These are phyloP conservation scores for Clarias laeviceps DNA, from an alignment of 2,797 vertebrate species.

Conservation along the genomic window DNA sequence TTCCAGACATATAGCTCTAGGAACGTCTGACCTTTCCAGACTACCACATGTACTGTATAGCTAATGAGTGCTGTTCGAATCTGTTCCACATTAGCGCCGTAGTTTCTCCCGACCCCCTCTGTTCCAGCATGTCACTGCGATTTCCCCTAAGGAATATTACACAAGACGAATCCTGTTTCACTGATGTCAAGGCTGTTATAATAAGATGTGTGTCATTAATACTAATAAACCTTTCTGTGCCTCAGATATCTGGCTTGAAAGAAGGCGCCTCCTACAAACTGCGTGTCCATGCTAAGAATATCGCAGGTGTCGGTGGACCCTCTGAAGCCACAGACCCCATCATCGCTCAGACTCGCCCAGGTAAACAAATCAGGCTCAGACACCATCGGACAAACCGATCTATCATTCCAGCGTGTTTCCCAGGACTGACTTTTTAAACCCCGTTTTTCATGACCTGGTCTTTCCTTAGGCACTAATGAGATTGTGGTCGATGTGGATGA, in stretches of 20 bases:
- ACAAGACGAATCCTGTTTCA: not conserved
- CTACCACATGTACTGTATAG: not conserved
- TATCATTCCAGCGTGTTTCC: constrained; percentile 5
- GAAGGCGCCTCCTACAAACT: constrained; percentile 84
- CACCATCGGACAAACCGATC: constrained; percentile 7
- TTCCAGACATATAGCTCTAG: not conserved
- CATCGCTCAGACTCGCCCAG: constrained; percentile 86
- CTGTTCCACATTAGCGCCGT: not conserved
- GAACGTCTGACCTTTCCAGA: not conserved
- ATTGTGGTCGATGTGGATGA: constrained; percentile 90
- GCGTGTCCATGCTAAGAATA: constrained; percentile 87
- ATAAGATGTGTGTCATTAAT: not conserved
- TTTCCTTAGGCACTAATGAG: constrained; percentile 86
- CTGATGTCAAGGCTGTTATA: not conserved
- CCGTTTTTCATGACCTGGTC: not conserved
- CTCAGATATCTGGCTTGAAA: constrained; percentile 82
- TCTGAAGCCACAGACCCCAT: constrained; percentile 83
- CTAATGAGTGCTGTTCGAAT: not conserved
- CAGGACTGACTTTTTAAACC: not conserved
- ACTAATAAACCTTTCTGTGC: constrained; percentile 29
- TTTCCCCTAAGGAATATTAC: not conserved
- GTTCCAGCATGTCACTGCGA: not conserved
- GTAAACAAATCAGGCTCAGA: constrained; percentile 69
- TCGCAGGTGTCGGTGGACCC: constrained; percentile 88
- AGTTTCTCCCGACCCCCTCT: not conserved